Base-by-base conservation (phyloP, 2,888 invertebrate genomes). In the Cordilura impudica region DNA sequence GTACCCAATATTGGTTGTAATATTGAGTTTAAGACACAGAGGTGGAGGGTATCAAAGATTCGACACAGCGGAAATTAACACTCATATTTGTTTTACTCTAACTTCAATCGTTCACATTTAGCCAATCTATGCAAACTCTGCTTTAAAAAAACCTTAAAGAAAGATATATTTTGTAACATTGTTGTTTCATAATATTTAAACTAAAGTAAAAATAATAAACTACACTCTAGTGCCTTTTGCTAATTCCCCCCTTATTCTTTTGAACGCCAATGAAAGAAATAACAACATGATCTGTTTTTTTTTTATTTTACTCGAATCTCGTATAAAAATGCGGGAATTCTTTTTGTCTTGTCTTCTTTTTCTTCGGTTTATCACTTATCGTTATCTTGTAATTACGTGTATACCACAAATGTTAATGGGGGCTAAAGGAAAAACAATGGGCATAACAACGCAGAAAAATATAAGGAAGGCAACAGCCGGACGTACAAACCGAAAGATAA, bases 371-470 rank as follows among this genome's bases (percentile, higher is more conserved):
- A 82, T 82, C 82, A 82, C 74, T 76, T 82, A 81, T 79, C 81
- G 81, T 81, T 69, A 83, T 83, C 82, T 83, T 83, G 83, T 83
- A 83, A 83, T 82, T 81, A 82, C 81, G 81, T 78, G 81, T 83
- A 78, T 81, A 78, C 54, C 81, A 81, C 78, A 81, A 82, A 82
- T 82, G 80, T 82, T 81, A 81, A 81, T 78, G 79, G 69, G 72
- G 75, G 72, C 49, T 49, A 69, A 78, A 78, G 58, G n/a, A 61
- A 72, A 65, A 67, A 39, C 54, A 78, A 69, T 71, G 43, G 10
- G 31, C 63, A 21, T n/a, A 49, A 21, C 21, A 54, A 16, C 39
- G 16, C 49, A 18, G 14, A 12, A 14, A 53, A 53, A 56, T 53
- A 21, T 19, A 67, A 61, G 49, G 49, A 63, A 69, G 39, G 12